Conservation (phyloP, 2,113 vertebrate genomes). For the Lichenostomus cassidix region DNA sequence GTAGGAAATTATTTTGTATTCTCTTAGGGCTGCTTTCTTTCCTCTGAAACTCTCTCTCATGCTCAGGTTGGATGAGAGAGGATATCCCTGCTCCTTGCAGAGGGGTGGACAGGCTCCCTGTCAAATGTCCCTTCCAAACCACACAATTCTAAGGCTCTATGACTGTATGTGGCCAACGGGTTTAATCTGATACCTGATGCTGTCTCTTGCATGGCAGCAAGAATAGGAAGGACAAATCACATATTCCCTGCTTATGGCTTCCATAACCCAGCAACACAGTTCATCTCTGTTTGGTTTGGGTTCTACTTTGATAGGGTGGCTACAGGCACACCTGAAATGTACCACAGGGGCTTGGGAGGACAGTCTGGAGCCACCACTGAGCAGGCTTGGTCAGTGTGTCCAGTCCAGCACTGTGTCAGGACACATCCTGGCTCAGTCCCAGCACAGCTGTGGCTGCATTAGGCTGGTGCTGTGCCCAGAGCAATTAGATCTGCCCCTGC, state of each 20-base stretch:
- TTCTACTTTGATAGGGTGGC: neutral
- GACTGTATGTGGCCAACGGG: neutral
- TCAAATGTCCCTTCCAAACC: neutral
- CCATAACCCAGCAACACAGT: neutral
- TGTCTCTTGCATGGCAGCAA: neutral
- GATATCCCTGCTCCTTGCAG: neutral
- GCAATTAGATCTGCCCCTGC: slow-evolving; percentile 6
- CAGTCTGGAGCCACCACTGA: neutral
- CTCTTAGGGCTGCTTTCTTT: neutral
- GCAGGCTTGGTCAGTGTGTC: neutral
- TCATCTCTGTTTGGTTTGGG: neutral
- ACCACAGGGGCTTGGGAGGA: neutral
- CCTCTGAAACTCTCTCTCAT: neutral
- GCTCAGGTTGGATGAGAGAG: neutral
- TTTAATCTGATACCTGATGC: neutral
- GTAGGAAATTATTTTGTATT: neutral
- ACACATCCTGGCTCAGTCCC: fast-evolving
- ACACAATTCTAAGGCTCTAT: neutral
- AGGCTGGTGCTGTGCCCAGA: neutral
- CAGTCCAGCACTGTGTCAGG: neutral
- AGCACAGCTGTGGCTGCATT: neutral
- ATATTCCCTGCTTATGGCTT: neutral
- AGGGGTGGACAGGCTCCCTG: neutral
- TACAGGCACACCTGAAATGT: neutral
- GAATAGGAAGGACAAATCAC: neutral